Evolutionary conservation across 2,113 vertebrate species (phyloP), one percentile per base, ranked within the genome.

Genomic region (Eudyptes chrysolophus): DNA sequence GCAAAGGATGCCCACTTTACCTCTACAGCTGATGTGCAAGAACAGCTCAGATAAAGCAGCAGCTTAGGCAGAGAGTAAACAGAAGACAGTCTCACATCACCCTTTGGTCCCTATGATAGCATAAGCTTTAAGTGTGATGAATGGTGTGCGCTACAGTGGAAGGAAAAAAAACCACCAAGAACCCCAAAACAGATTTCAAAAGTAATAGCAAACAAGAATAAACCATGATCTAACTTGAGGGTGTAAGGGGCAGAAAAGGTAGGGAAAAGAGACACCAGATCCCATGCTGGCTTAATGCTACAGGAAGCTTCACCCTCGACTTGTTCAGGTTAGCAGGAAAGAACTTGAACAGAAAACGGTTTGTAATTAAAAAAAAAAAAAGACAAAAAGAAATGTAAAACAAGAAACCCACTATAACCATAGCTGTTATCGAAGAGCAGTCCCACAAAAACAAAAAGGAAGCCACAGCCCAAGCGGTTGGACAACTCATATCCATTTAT

Each of bases 21-120:
- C 21, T 44, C 42, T 42, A 60, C 26, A n/a, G 24, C 38, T 60
- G 51, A 72, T 9, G 17, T 27, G 32, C 38, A 46, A 57, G 32
- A 62, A 51, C 29, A 75, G 34, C 34, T 75, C 69, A 61, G 66
- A 16, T 34, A 24, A 66, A 78, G 52, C 29, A n/a, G 38, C 11
- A 51, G 1, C 9, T 48, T 10, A 6, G 11, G 36, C 10, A 20
- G 7, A 40, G 30, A 44, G 19, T 24, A 65, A 44, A 38, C 1
- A 10, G 57, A 49, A 57, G 17, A 27, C 29, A 74, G 34, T 8
- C 13, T 16, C 1, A 0, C n/a, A 44, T 25, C 20, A 4, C 25
- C 36, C 34, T 24, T 16, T 27, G 7, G 18, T 27, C 38, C 36
- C 52, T 7, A 4, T 1, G 1, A 55, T 0, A 49, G 42, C 64